Evolutionary conservation across 2,888 invertebrate species (phyloP), one percentile per base, ranked within the genome.

Genomic region (Dorcus hopei): DNA sequence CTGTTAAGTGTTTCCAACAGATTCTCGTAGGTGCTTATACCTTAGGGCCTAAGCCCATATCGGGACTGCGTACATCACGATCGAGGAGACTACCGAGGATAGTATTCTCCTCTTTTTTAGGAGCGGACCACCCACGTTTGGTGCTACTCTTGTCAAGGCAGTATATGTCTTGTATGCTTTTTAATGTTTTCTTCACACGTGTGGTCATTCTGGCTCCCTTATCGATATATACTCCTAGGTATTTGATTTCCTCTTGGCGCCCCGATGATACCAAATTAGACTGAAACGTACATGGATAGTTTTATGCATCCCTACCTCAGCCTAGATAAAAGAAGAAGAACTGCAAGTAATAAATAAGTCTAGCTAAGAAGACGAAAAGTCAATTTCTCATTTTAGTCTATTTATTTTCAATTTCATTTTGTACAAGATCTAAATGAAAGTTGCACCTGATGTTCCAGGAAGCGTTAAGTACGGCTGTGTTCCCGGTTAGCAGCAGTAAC

Each of bases 41-140:
- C 6, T 33, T 4, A 26, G 26, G 1, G 26, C 3, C 4, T 4
- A 4, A 2, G 19, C 7, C 61, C 56, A 61, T 16, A 49, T 38
- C 19, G 42, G 39, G 7, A 52, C 43, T 5, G 38, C 61, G 8
- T 59, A 61, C 49, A 61, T 7, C 8, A 59, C 4, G 8, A 50
- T 52, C 1, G 59, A 56, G 4, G n/a, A n/a, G n/a, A 51, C 48
- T 9, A 47, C 48, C 3, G 33, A 19, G 1, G 40, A 47, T 1
- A 59, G 49, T 1, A 55, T 16, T 42, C 45, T 54, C 19, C 57
- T 52, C 38, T 52, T 61, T 4, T 43, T 49, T 2, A 14, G 6
- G 4, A 23, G 26, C 1, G 54, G 50, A 3, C 57, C 61, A 9
- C 49, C 49, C 33, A 38, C 9, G n/a, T 47, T 47, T 23, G 50